These are phyloP conservation scores for Agrilus cyanescens DNA, from an alignment of 2,888 invertebrate genomes.

Conservation along the genomic window DNA sequence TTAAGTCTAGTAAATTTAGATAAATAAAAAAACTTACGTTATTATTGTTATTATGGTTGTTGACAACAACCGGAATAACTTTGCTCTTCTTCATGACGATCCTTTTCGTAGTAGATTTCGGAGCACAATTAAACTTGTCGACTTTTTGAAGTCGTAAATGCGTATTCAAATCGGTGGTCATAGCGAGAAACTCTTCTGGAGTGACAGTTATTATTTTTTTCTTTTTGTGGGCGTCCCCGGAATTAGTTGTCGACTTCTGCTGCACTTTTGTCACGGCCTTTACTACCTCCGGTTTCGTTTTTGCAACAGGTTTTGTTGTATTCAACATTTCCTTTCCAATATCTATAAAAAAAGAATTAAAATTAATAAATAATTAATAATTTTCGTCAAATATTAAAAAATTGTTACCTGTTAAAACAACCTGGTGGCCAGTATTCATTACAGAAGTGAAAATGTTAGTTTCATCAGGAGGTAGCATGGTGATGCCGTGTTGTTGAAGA, in stretches of 20 bases:
- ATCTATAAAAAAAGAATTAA: slow-evolving; percentile 36
- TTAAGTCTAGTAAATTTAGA: neutral
- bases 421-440: slow-evolving; percentile 74
- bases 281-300: slow-evolving; percentile 21
- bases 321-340: slow-evolving; percentile 67
- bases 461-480: slow-evolving; percentile 71
- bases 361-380: neutral
- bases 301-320: slow-evolving; percentile 35
- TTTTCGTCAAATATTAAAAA: slow-evolving; percentile 1
- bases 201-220: slow-evolving; percentile 41
- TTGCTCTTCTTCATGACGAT: slow-evolving; percentile 33
- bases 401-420: slow-evolving; percentile 59
- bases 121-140: slow-evolving; percentile 17
- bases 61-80: slow-evolving; percentile 22
- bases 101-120: slow-evolving; percentile 22
- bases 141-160: slow-evolving; percentile 20
- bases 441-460: slow-evolving; percentile 64
- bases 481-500: slow-evolving; percentile 75
- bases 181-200: slow-evolving; percentile 39
- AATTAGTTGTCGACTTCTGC: slow-evolving; percentile 26
- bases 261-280: slow-evolving; percentile 20
- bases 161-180: slow-evolving; percentile 20
- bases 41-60: slow-evolving; percentile 15
- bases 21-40: slow-evolving; percentile 2
- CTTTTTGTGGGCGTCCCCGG: slow-evolving; percentile 18